These are phyloP conservation scores for Parelbella ahira DNA, from an alignment of 2,888 invertebrate genomes.

Conservation along the genomic window DNA sequence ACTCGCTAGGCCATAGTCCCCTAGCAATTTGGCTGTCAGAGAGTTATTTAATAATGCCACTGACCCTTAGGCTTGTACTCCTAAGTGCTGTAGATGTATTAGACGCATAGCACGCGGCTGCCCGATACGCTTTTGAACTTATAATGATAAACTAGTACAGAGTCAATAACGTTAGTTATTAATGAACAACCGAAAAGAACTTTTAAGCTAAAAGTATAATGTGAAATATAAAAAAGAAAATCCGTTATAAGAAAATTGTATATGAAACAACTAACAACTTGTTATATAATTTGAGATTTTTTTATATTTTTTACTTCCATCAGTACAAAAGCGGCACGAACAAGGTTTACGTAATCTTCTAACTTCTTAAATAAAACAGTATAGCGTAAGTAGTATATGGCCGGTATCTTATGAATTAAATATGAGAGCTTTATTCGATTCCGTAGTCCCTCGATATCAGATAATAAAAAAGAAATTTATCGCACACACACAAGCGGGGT, in stretches of 20 bases:
- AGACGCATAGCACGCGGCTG: constrained; percentile 74
- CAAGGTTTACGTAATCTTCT: constrained; percentile 59
- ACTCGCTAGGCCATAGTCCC: constrained; percentile 49
- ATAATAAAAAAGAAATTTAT: constrained; percentile 81
- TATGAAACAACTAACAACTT: too few species aligned
- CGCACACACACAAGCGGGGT: constrained; percentile 58
- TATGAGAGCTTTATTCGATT: constrained; percentile 81
- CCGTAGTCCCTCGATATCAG: constrained; percentile 80
- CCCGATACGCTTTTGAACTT: too few species aligned
- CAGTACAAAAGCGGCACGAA: constrained; percentile 14
- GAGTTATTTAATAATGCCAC: constrained; percentile 77
- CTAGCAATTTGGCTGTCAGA: constrained; percentile 76
- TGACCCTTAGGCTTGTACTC: constrained; percentile 61
- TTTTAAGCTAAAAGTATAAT: too few species aligned
- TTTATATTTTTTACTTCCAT: too few species aligned
- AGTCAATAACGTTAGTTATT: too few species aligned
- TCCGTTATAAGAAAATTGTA: too few species aligned
- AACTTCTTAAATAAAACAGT: constrained; percentile 78
- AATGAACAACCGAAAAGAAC: too few species aligned
- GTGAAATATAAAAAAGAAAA: too few species aligned
- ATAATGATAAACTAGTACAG: too few species aligned
- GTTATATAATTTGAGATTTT: too few species aligned
- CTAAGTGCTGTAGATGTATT: constrained; percentile 71
- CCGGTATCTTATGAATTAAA: constrained; percentile 80
- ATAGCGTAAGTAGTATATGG: constrained; percentile 72